Percentiles rank a stretch among this genome's conserved stretches.
Evolutionary conservation across 1,140 invertebrate species (phyloP).

Genomic region (Sesamia nonagrioides): DNA sequence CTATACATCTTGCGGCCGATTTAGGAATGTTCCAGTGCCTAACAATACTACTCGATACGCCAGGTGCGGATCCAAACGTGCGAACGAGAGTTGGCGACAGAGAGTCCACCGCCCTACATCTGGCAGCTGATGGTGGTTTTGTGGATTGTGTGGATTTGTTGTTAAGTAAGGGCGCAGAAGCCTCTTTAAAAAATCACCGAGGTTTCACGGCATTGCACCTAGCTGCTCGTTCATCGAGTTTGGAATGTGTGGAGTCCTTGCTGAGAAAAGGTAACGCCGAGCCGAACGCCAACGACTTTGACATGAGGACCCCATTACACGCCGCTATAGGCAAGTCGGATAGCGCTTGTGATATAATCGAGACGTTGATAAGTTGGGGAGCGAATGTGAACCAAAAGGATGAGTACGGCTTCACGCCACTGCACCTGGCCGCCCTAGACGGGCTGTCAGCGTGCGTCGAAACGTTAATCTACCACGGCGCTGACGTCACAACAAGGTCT

Average conservation of each 20-base stretch:
- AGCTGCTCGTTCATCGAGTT: conserved; percentile 91
- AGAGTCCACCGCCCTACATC: conserved; percentile 92
- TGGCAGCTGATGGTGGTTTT: conserved; percentile 93
- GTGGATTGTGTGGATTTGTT: conserved; percentile 92
- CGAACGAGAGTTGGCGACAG: conserved; percentile 90
- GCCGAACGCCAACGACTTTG: conserved; percentile 92
- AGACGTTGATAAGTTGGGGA: conserved; percentile 92
- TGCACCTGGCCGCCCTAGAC: conserved; percentile 95
- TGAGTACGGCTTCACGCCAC: conserved; percentile 95
- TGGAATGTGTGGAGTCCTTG: conserved; percentile 93
- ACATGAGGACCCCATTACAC: conserved; percentile 93
- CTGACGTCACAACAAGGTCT: conserved; percentile 94
- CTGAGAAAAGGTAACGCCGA: conserved; percentile 91
- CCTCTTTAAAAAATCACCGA: conserved; percentile 91
- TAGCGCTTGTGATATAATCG: conserved; percentile 92
- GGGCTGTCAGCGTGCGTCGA: conserved; percentile 95
- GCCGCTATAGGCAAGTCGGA: conserved; percentile 93
- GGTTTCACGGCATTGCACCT: conserved; percentile 93
- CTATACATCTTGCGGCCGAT: conserved; percentile 93
- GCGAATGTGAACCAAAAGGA: conserved; percentile 95
- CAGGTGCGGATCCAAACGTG: conserved; percentile 89
- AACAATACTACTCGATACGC: conserved; percentile 90
- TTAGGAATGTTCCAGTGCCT: conserved; percentile 91
- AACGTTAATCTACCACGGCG: conserved; percentile 93
- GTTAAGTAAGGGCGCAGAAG: conserved; percentile 91